These are phyloP conservation scores for Tachystola acroxantha DNA, from an alignment of 2,888 invertebrate genomes.

Conservation along the genomic window DNA sequence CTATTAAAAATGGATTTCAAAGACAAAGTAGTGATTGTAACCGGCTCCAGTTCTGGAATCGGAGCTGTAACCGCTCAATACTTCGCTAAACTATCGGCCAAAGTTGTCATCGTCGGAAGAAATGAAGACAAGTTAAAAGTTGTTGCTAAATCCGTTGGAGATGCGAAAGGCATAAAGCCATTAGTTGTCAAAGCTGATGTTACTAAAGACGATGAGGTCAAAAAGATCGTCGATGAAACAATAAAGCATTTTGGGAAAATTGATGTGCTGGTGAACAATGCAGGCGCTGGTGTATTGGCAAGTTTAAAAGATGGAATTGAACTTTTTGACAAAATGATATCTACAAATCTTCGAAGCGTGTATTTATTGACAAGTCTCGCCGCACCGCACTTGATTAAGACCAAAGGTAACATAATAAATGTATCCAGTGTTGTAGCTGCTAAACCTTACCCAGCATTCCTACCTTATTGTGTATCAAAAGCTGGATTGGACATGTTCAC, in stretches of 20 bases:
- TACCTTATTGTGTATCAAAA: constrained; percentile 82
- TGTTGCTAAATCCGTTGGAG: constrained; percentile 10
- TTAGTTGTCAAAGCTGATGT: constrained; percentile 12
- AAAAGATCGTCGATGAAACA: constrained; percentile 17
- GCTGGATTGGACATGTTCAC: constrained; percentile 86
- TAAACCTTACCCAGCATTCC: background rate
- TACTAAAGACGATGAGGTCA: constrained; percentile 14
- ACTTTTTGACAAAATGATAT: constrained; percentile 16
- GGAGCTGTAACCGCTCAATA: constrained; percentile 17
- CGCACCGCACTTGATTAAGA: constrained; percentile 14
- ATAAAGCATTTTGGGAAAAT: constrained; percentile 15
- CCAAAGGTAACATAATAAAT: constrained; percentile 22
- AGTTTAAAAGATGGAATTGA: constrained; percentile 11
- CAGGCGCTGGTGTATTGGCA: constrained; percentile 13
- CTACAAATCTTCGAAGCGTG: constrained; percentile 16
- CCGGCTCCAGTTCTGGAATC: constrained; percentile 20
- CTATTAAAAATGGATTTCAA: constrained; percentile 10
- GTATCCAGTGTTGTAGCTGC: constrained; percentile 16
- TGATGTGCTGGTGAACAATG: constrained; percentile 21
- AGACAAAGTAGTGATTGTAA: constrained; percentile 13
- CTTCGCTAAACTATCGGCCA: constrained; percentile 16
- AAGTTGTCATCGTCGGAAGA: constrained; percentile 17
- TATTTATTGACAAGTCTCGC: constrained; percentile 16
- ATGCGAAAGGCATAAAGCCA: constrained; percentile 13
- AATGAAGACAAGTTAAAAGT: constrained; percentile 14